A percentile compares a stretch with the other conserved stretches of the same genome.
phyloP scores from a whole-genome alignment of 2,113 vertebrate genomes.

The Hippocampus abdominalis region DNA sequence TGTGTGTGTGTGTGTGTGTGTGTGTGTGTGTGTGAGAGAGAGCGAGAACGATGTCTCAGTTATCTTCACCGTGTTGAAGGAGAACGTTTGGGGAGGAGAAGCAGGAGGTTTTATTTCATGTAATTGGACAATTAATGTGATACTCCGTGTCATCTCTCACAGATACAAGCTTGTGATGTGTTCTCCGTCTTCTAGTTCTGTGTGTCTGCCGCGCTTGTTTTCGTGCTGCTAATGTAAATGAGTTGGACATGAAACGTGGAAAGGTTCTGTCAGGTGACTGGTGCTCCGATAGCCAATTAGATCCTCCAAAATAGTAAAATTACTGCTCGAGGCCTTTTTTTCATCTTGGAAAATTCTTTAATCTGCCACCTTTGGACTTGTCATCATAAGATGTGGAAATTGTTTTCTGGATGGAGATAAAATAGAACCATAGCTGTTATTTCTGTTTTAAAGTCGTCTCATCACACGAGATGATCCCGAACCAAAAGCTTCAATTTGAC shows the following conservation, averaged over 20 bases:
- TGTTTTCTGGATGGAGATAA: slow-evolving; percentile 1
- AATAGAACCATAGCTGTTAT: background rate
- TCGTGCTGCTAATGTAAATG: slow-evolving; percentile 58
- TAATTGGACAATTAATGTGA: slow-evolving; percentile 65
- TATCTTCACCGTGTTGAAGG: slow-evolving; percentile 50
- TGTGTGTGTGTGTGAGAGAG: slow-evolving; percentile 31
- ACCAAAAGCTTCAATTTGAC: background rate
- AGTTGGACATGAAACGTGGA: slow-evolving; percentile 62
- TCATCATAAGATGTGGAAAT: background rate
- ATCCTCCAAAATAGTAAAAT: slow-evolving; percentile 56
- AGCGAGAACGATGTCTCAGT: slow-evolving; percentile 51
- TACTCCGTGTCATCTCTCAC: slow-evolving; percentile 49
- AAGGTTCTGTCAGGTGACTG: slow-evolving; percentile 52
- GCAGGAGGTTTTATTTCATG: slow-evolving; percentile 47
- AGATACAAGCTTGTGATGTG: slow-evolving; percentile 24
- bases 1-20: slow-evolving; percentile 47
- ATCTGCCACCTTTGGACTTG: slow-evolving; percentile 9
- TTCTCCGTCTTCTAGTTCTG: slow-evolving; percentile 44
- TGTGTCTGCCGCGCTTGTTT: slow-evolving; percentile 45
- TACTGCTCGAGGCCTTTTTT: slow-evolving; percentile 22
- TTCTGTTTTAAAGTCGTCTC: background rate
- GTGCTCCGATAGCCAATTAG: slow-evolving; percentile 59
- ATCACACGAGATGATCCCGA: background rate
- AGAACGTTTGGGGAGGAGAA: slow-evolving; percentile 42
- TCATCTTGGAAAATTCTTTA: background rate